A percentile compares a stretch with the other conserved stretches of the same genome.
Conservation (phyloP, 2,888 invertebrate species). For the Hedya salicella region DNA sequence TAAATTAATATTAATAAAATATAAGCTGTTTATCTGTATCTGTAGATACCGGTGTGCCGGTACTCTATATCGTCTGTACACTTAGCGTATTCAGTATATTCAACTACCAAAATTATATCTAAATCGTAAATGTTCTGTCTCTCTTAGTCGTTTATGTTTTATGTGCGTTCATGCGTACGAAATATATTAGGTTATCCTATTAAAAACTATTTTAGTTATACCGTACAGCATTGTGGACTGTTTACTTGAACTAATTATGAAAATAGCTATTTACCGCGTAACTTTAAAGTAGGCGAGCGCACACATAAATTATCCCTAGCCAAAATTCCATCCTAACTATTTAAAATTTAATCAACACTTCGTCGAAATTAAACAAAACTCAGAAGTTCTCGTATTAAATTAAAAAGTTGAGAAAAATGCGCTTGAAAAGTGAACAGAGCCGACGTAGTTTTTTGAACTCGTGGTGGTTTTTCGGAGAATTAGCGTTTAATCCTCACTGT, state of each 20-base stretch:
- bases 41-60: too few species aligned
- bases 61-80: too few species aligned
- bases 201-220: neutral
- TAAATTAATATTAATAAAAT: too few species aligned
- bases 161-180: neutral
- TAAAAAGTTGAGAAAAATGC: slow-evolving; percentile 53
- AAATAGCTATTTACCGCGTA: slow-evolving; percentile 10
- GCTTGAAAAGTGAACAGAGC: slow-evolving; percentile 40
- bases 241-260: slow-evolving; percentile 11
- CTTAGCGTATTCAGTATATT: too few species aligned
- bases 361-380: slow-evolving; percentile 23
- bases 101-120: too few species aligned
- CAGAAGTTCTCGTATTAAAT: slow-evolving; percentile 50
- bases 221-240: neutral
- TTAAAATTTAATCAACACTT: slow-evolving; percentile 60
- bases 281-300: slow-evolving; percentile 24
- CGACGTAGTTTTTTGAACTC: slow-evolving; percentile 47
- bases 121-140: too few species aligned
- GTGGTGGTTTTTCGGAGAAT: slow-evolving; percentile 59
- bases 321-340: slow-evolving; percentile 53
- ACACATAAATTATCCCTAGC: slow-evolving; percentile 44
- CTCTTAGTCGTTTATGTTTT: neutral
- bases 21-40: too few species aligned
- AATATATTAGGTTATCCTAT: neutral
- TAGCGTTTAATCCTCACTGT: slow-evolving; percentile 65